A percentile compares a stretch with the other conserved stretches of the same genome.
phyloP scores from a whole-genome alignment of 2,113 vertebrate species.

The Excalfactoria chinensis region DNA sequence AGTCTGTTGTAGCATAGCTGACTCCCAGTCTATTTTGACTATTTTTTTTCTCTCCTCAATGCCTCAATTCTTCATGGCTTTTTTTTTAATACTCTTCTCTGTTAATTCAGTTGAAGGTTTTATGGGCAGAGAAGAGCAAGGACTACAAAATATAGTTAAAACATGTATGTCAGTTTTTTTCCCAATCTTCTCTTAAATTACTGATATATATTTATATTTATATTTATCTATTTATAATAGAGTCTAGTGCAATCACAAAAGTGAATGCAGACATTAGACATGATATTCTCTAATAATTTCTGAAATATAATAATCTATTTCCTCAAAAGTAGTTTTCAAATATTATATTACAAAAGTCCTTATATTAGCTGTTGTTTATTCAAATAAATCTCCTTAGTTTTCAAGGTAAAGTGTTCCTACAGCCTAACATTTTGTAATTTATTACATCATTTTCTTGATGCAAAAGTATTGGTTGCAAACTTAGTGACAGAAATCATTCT shows the following conservation, averaged over 20 bases:
- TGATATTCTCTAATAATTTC: constrained; percentile 32
- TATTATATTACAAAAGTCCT: neutral
- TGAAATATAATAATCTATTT: constrained; percentile 12
- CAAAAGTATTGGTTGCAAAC: neutral
- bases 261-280: constrained; percentile 19
- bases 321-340: constrained; percentile 9
- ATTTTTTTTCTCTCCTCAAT: neutral
- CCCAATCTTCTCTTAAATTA: neutral
- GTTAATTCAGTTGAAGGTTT: constrained; percentile 6
- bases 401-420: neutral
- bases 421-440: neutral
- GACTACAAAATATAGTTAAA: constrained; percentile 2
- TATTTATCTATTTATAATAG: constrained; percentile 14
- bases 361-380: constrained; percentile 1
- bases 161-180: neutral
- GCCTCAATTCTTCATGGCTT: neutral
- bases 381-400: neutral
- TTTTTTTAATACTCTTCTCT: neutral
- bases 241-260: constrained; percentile 19
- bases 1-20: neutral
- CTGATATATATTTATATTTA: no score
- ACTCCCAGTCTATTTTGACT: neutral
- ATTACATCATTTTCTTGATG: neutral
- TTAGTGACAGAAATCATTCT: neutral
- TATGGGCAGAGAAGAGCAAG: neutral